These are phyloP conservation scores for Pycnomerus fuliginosus DNA, from an alignment of 2,888 invertebrate genomes.

Conservation along the genomic window DNA sequence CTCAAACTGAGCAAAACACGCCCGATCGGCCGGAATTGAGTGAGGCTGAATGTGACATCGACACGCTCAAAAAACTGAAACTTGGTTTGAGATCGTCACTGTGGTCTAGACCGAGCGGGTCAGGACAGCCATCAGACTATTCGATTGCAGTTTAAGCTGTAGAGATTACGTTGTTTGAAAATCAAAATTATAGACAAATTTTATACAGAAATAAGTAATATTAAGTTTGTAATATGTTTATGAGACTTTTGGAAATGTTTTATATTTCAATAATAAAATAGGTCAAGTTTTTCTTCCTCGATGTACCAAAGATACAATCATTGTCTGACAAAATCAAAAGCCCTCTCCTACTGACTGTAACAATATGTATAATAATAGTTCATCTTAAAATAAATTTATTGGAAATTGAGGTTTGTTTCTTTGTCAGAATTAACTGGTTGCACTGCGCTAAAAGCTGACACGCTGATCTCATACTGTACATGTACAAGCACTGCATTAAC, in stretches of 20 bases:
- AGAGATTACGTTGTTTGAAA: not conserved
- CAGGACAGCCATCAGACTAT: slow-evolving; percentile 65
- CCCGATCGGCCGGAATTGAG: slow-evolving; percentile 63
- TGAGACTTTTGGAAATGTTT: slow-evolving; percentile 1
- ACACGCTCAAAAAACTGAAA: slow-evolving; percentile 71
- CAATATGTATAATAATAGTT: slow-evolving; percentile 2
- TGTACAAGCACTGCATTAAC: too few species aligned
- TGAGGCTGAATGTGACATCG: slow-evolving; percentile 73
- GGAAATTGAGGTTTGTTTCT: not conserved
- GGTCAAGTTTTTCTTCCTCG: not conserved
- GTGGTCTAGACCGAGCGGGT: slow-evolving; percentile 63
- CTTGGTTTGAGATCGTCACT: slow-evolving; percentile 68
- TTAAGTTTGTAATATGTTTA: slow-evolving; percentile 2
- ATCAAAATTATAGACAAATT: slow-evolving; percentile 2
- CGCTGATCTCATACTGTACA: too few species aligned
- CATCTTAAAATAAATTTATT: slow-evolving; percentile 1
- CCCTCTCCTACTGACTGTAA: not conserved
- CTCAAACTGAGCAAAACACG: slow-evolving; percentile 47
- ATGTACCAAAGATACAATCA: slow-evolving; percentile 2
- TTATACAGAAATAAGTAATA: not conserved
- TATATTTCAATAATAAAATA: not conserved
- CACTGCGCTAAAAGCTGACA: too few species aligned
- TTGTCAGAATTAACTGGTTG: not conserved
- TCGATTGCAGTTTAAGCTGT: slow-evolving; percentile 68
- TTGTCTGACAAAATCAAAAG: slow-evolving; percentile 2